Conservation (phyloP, 2,113 vertebrate species). For the Globicephala melas region DNA sequence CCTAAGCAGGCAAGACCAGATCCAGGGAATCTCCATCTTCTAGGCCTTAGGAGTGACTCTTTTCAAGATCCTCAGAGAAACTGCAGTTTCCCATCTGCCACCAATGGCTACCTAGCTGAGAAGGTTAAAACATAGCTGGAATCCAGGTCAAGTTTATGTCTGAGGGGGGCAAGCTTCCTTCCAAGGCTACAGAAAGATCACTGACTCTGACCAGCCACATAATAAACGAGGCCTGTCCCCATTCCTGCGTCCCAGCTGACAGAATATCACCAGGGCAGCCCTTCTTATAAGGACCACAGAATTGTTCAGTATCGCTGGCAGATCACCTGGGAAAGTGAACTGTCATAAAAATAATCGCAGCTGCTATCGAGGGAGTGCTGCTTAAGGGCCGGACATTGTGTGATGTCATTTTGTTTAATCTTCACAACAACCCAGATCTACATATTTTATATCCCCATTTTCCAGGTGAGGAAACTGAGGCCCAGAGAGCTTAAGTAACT, state of each 20-base stretch:
- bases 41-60: background rate
- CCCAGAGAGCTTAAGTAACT: background rate
- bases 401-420: background rate
- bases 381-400: accelerated
- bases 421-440: background rate
- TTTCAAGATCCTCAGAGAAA: background rate
- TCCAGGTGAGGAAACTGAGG: background rate
- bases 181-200: background rate
- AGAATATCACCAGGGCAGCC: background rate
- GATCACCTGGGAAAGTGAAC: background rate
- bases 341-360: background rate
- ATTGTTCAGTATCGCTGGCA: accelerated
- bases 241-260: background rate
- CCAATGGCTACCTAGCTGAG: background rate
- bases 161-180: background rate
- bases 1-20: background rate
- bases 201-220: background rate
- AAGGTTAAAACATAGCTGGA: background rate
- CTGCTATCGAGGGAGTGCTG: accelerated
- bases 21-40: background rate
- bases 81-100: background rate
- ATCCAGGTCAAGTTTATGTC: background rate
- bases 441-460: background rate
- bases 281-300: background rate
- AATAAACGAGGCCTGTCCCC: background rate